Base-by-base conservation (phyloP, 2,113 vertebrate genomes). In the Plecotus auritus region DNA sequence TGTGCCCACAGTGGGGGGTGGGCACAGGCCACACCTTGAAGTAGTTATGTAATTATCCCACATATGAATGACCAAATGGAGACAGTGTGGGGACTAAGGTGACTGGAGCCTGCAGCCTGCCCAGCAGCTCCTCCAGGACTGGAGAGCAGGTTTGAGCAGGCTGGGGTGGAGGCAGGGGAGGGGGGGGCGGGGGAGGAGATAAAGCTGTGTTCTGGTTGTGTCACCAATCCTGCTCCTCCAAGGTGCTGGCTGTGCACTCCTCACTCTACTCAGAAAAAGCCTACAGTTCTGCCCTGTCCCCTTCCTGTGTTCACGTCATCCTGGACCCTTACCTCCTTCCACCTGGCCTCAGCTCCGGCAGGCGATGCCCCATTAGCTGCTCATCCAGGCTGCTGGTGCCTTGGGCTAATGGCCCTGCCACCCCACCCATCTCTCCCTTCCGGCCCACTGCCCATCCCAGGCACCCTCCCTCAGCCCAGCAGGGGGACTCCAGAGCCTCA, bases 301-400 rank as follows among this genome's bases (percentile, higher is more conserved):
- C 37, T 28, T 49, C 40, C 59, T 28, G 45, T 54, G 61, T 66
- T 82, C 37, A 11, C 42, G 8, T 37, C 32, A 2, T 18, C 9
- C 6, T 17, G 32, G 80, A 67, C 40, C 66, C 76, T 61, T 14
- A 9, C 26, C 77, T 51, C 85, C 67, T 67, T 77, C n/a, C 35
- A 51, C 13, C 18, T 1, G 20, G 72, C 72, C 72, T 73, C 81
- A 17, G 69, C 47, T 76, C 42, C 45, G 35, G 84, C 49, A 28
- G 0, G 35, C 88, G 85, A 96, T 45, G 95, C 88, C 82, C 95
- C 96, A 95, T 97, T 97, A 97, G 95, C 95, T 96, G 97, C 96
- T 97, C 95, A 96, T 28, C 93, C 95, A 92, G 76, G 85, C 97
- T 97, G 85, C 78, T 10, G 37, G 42, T 1, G 23, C 56, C 69